phyloP scores from a whole-genome alignment of 2,113 vertebrate species.

The Sardina pilchardus region DNA sequence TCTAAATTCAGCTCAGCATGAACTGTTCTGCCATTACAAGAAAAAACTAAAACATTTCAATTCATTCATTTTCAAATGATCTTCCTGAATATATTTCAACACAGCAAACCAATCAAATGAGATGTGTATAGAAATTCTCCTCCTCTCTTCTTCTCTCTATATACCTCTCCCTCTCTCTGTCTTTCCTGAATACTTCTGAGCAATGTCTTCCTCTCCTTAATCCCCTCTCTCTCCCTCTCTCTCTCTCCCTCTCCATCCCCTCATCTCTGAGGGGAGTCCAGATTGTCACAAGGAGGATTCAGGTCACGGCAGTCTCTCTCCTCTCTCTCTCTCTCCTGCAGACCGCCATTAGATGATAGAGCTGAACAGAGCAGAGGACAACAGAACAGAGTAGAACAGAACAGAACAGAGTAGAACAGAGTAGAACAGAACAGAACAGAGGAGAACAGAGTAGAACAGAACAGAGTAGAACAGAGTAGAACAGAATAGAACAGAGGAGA shows the following conservation, averaged over 20 bases:
- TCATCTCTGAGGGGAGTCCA: not conserved
- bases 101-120: no score
- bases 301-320: not conserved
- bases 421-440: not conserved
- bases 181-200: not conserved
- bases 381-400: not conserved
- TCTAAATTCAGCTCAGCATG: no score
- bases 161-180: not conserved
- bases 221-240: not conserved
- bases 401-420: not conserved
- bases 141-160: not conserved
- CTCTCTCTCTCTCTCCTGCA: not conserved
- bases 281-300: not conserved
- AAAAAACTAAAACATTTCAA: no score
- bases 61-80: no score
- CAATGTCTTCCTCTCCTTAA: not conserved
- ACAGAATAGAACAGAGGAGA: not conserved
- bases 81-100: no score
- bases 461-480: not conserved
- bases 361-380: not conserved
- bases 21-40: no score
- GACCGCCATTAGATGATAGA: constrained; percentile 14
- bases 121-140: not conserved
- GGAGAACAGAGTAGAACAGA: not conserved
- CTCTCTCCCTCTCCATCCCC: not conserved